Conservation (phyloP, 1,140 invertebrate genomes). For the Pseudachorutes palmiensis region DNA sequence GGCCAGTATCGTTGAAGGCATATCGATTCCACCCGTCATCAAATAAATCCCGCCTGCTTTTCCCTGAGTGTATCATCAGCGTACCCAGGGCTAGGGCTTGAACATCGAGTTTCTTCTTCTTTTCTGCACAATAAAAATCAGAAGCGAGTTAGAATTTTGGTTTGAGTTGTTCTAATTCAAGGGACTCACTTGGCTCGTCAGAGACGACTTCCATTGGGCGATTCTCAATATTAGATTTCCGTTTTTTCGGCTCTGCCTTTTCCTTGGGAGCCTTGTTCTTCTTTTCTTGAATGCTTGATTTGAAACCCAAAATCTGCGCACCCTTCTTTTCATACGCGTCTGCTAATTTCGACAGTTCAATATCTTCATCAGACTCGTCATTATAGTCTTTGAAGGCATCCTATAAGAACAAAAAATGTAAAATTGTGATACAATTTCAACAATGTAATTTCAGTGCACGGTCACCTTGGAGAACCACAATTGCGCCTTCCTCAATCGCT, state of each 20-base stretch:
- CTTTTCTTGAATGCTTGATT: conserved; percentile 34
- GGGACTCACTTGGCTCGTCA: conserved; percentile 41
- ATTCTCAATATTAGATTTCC: conserved; percentile 40
- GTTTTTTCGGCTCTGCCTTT: conserved; percentile 27
- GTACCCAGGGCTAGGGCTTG: conserved; percentile 81
- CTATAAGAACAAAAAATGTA: conserved; percentile 39
- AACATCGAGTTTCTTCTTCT: conserved; percentile 67
- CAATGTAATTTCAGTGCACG: background rate
- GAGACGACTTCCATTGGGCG: conserved; percentile 55
- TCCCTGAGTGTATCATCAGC: conserved; percentile 73
- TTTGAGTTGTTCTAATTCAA: no score
- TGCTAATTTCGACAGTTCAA: conserved; percentile 71
- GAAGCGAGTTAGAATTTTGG: conserved; percentile 3
- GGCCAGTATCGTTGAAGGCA: conserved; percentile 72
- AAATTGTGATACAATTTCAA: conserved; percentile 12
- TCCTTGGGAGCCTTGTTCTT: conserved; percentile 35
- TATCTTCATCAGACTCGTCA: conserved; percentile 72
- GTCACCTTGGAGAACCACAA: conserved; percentile 76
- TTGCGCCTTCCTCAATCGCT: conserved; percentile 64
- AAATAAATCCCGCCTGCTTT: conserved; percentile 71
- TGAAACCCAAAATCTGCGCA: conserved; percentile 35
- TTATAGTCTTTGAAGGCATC: conserved; percentile 75
- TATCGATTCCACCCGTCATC: conserved; percentile 88
- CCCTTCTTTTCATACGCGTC: conserved; percentile 54
- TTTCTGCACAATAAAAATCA: conserved; percentile 44